Percentiles rank a stretch among this genome's conserved stretches.
These are phyloP conservation scores for Temnopleurus reevesii DNA, from an alignment of 53 echinoderm and acorn worm genomes.

Conservation along the genomic window DNA sequence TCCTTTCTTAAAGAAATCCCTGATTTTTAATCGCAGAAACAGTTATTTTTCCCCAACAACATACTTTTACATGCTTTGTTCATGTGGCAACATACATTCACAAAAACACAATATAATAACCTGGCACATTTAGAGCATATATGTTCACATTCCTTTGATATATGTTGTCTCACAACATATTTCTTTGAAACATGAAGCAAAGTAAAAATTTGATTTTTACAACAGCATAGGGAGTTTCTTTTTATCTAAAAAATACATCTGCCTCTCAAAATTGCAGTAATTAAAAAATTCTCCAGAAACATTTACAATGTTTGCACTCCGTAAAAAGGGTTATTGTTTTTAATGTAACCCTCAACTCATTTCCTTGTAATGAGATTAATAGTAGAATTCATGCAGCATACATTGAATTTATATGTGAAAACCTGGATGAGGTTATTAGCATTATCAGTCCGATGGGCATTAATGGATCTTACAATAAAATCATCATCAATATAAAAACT, in stretches of 20 bases:
- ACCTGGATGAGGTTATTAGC: background rate
- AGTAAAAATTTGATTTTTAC: too few relatives aligned
- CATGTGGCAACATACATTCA: constrained; percentile 10
- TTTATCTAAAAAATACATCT: background rate
- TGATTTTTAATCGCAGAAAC: constrained; percentile 32
- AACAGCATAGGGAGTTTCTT: too few relatives aligned
- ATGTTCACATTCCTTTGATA: background rate
- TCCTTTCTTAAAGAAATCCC: constrained; percentile 31
- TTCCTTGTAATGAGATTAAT: background rate
- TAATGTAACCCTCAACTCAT: too few relatives aligned
- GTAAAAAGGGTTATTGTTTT: too few relatives aligned
- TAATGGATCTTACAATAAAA: background rate
- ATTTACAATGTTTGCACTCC: too few relatives aligned
- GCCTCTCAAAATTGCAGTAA: background rate
- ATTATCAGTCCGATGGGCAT: background rate
- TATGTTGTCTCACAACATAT: background rate
- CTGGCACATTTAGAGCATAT: background rate
- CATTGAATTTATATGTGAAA: background rate
- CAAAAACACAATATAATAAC: background rate
- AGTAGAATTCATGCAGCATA: constrained; percentile 27
- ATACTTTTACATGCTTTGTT: background rate
- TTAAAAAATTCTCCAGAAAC: too few relatives aligned
- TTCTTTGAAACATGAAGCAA: too few relatives aligned
- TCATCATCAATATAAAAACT: background rate
- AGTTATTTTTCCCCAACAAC: background rate